Conservation (phyloP, 2,888 invertebrate genomes). For the Hypomecis punctinalis region DNA sequence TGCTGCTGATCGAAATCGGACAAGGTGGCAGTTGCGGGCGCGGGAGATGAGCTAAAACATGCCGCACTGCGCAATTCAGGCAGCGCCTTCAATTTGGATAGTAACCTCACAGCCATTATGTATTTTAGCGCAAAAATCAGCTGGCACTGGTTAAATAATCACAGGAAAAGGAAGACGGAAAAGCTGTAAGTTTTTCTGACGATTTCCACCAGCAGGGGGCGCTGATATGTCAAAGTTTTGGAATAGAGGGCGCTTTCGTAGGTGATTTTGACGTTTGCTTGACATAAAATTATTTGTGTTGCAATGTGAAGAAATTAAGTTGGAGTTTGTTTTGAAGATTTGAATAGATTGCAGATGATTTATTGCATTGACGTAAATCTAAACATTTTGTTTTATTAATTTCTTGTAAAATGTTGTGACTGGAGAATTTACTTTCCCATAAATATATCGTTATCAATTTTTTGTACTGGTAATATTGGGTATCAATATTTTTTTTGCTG, state of each 20-base stretch:
- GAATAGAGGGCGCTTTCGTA: slow-evolving; percentile 52
- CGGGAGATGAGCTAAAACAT: slow-evolving; percentile 68
- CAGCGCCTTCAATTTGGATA: slow-evolving; percentile 70
- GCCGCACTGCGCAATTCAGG: slow-evolving; percentile 69
- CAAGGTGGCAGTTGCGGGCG: slow-evolving; percentile 81
- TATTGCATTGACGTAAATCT: not conserved
- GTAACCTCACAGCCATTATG: slow-evolving; percentile 75
- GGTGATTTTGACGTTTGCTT: slow-evolving; percentile 39
- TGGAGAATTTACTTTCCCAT: not conserved
- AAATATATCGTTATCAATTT: slow-evolving; percentile 8
- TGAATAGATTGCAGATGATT: too few relatives aligned
- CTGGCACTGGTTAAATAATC: slow-evolving; percentile 75
- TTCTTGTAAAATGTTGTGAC: too few relatives aligned
- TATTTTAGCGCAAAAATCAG: slow-evolving; percentile 52
- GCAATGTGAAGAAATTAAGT: not conserved
- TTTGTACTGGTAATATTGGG: slow-evolving; percentile 53
- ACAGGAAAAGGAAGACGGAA: slow-evolving; percentile 75
- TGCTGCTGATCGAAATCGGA: slow-evolving; percentile 89
- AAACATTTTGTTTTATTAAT: not conserved
- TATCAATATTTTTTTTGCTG: slow-evolving; percentile 40
- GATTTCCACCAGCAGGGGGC: slow-evolving; percentile 56
- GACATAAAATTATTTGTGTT: slow-evolving; percentile 19
- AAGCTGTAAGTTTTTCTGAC: slow-evolving; percentile 36
- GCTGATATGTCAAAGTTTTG: slow-evolving; percentile 52
- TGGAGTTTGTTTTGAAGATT: slow-evolving; percentile 6